phyloP scores from a whole-genome alignment of 2,797 vertebrate species.

The Enteromius afrohamiltoni region DNA sequence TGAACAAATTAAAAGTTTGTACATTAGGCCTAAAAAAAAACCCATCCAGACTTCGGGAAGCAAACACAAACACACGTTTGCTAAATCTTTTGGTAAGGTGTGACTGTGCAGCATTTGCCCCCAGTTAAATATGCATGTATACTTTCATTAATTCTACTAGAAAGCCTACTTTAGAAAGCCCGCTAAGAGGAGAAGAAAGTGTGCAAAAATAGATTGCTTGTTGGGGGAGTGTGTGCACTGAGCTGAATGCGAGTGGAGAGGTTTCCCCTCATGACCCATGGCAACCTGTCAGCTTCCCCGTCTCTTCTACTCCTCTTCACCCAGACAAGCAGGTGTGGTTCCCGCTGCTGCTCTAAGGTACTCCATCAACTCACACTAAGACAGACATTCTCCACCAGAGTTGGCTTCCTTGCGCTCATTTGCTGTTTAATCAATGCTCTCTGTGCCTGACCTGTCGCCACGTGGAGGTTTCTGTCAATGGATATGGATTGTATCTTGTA shows the following conservation, averaged over 20 bases:
- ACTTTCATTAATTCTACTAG: slow-evolving; percentile 12
- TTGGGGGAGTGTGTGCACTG: slow-evolving; percentile 35
- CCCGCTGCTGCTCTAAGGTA: slow-evolving; percentile 41
- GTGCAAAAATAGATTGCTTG: slow-evolving; percentile 43
- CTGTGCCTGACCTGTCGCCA: slow-evolving; percentile 45
- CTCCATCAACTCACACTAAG: slow-evolving; percentile 53
- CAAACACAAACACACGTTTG: not conserved
- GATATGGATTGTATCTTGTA: slow-evolving; percentile 55
- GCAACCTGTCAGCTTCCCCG: slow-evolving; percentile 38
- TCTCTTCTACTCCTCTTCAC: slow-evolving; percentile 38
- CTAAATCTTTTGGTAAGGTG: not conserved
- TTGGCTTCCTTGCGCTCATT: slow-evolving; percentile 54
- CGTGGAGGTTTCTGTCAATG: slow-evolving; percentile 56
- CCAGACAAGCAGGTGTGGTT: slow-evolving; percentile 48
- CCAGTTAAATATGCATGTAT: slow-evolving; percentile 16
- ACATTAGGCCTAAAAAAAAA: not conserved
- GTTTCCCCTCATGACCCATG: slow-evolving; percentile 45
- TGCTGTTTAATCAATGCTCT: slow-evolving; percentile 60
- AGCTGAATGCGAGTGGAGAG: slow-evolving; percentile 42
- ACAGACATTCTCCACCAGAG: slow-evolving; percentile 24
- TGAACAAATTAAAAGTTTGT: slow-evolving; percentile 32
- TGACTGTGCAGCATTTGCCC: not conserved
- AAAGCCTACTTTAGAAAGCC: slow-evolving; percentile 37
- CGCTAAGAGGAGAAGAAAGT: slow-evolving; percentile 5
- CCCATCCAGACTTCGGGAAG: not conserved